Evolutionary conservation across 2,888 invertebrate genomes (phyloP).

Genomic region (Chrysodeixis includens): DNA sequence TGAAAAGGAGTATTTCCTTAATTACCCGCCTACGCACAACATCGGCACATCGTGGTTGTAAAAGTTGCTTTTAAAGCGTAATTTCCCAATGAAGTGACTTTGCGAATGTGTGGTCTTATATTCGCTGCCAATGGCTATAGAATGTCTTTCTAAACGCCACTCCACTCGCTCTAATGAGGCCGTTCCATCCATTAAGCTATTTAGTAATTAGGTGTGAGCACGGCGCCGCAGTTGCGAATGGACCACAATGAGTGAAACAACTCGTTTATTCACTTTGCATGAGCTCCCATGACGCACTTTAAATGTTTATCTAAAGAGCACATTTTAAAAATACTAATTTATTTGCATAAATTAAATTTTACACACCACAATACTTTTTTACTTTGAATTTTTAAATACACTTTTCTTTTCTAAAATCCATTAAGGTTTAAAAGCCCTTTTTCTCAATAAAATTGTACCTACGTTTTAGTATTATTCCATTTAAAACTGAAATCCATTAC

Average conservation of each 20-base stretch:
- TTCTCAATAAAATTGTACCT: background rate
- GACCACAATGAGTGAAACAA: conserved; percentile 69
- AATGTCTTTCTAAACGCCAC: conserved; percentile 71
- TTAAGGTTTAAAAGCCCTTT: too few species aligned
- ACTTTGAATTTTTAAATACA: too few species aligned
- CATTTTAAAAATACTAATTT: conserved; percentile 2
- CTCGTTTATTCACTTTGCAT: conserved; percentile 65
- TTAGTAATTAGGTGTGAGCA: conserved; percentile 83
- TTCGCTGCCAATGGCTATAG: conserved; percentile 53
- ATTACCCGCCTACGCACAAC: conserved; percentile 1
- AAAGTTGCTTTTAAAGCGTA: conserved; percentile 35
- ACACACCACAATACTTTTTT: too few species aligned
- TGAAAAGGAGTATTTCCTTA: background rate
- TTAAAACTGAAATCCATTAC: background rate
- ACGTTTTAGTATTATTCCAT: background rate
- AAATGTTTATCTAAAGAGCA: conserved; percentile 46
- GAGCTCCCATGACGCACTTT: conserved; percentile 60
- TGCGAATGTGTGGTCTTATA: conserved; percentile 48
- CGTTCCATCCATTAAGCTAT: conserved; percentile 82
- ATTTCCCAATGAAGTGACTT: conserved; percentile 53
- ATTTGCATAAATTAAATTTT: too few species aligned
- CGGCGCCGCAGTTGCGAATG: conserved; percentile 66
- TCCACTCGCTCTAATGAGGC: conserved; percentile 78
- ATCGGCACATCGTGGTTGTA: conserved; percentile 28
- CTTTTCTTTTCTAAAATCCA: too few species aligned